Evolutionary conservation across 2,888 invertebrate species (phyloP).

Genomic region (Drosophila imparisetae): DNA sequence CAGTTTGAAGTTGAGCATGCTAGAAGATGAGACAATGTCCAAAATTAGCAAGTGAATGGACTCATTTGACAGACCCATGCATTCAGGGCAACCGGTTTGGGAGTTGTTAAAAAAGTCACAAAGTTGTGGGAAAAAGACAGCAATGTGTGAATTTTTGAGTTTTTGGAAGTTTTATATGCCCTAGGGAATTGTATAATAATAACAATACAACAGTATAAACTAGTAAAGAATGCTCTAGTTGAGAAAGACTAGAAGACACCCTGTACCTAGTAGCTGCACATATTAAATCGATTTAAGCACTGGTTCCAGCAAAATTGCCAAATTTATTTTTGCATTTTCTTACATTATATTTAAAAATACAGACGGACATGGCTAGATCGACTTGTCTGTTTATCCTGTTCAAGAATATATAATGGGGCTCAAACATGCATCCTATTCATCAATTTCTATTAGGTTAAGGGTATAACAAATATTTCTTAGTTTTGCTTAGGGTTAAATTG

Average conservation of each 20-base stretch:
- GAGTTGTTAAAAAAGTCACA: conserved; percentile 16
- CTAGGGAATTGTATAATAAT: no score
- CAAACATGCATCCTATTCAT: not conserved
- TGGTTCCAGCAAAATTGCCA: not conserved
- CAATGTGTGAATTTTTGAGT: not conserved
- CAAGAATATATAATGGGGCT: not conserved
- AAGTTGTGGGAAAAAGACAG: conserved; percentile 1
- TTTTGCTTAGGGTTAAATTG: not conserved
- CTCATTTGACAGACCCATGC: not conserved
- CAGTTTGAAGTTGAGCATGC: conserved; percentile 33
- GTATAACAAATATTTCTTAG: not conserved
- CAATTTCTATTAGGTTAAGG: not conserved
- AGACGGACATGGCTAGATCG: not conserved
- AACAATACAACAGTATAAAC: no score
- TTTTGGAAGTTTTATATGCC: not conserved
- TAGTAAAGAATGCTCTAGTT: no score
- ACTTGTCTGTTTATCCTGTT: not conserved
- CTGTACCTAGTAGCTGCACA: not conserved
- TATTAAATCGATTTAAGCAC: not conserved
- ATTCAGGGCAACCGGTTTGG: conserved; percentile 57
- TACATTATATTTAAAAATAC: not conserved
- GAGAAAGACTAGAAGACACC: not conserved
- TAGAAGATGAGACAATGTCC: conserved; percentile 63
- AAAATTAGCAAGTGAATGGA: conserved; percentile 61
- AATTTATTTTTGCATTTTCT: not conserved